Conservation (phyloP, 2,113 vertebrate genomes). For the Telmatochromis bifrenatus region DNA sequence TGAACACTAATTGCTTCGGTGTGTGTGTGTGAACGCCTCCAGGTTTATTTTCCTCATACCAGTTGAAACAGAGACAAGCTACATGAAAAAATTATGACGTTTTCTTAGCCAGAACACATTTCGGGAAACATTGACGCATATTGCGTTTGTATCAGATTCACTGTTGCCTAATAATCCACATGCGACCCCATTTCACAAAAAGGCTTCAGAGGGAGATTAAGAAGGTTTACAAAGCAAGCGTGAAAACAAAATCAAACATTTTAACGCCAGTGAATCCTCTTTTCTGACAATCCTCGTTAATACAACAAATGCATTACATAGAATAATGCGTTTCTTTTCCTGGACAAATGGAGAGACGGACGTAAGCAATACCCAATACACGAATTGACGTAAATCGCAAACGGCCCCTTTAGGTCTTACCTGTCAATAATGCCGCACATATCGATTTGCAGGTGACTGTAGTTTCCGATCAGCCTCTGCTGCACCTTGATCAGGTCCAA, state of each 20-base stretch:
- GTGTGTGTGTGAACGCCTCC: not conserved
- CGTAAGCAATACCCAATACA: not conserved
- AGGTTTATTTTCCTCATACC: not conserved
- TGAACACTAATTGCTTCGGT: not conserved
- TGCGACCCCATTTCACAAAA: not conserved
- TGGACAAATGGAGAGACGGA: not conserved
- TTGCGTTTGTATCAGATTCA: not conserved
- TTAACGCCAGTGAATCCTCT: not conserved
- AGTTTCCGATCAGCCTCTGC: conserved; percentile 79
- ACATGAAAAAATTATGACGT: not conserved
- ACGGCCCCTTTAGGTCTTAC: conserved; percentile 52
- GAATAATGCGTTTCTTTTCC: not conserved
- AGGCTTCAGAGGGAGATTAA: not conserved
- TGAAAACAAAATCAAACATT: not conserved
- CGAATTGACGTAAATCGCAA: not conserved
- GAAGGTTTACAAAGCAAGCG: not conserved
- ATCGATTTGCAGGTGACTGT: conserved; percentile 87
- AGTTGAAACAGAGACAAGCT: not conserved
- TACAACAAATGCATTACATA: not conserved
- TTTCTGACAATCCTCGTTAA: not conserved
- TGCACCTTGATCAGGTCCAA: conserved; percentile 84
- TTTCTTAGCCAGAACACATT: not conserved
- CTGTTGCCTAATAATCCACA: not conserved
- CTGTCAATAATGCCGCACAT: conserved; percentile 89
- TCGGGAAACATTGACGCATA: not conserved